Conservation (phyloP, 2,888 invertebrate species). For the Julus scanicus region DNA sequence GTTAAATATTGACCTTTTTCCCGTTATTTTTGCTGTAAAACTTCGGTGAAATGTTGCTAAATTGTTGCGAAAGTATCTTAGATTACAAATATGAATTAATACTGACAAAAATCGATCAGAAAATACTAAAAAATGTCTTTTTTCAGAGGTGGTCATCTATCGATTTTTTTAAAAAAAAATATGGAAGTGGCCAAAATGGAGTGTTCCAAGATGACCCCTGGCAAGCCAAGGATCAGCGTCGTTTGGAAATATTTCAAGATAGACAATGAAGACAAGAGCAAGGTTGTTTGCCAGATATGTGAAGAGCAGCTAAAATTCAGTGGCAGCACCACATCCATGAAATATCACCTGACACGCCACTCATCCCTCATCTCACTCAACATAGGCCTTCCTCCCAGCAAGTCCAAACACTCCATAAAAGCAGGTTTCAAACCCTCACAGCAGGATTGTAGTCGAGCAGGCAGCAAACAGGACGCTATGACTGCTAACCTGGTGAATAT, state of each 20-base stretch:
- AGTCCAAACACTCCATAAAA: background rate
- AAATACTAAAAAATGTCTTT: no score
- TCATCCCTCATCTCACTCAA: conserved; percentile 22
- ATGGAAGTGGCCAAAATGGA: conserved; percentile 23
- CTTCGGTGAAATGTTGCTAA: no score
- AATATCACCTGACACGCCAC: conserved; percentile 46
- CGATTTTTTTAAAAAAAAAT: background rate
- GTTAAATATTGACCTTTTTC: no score
- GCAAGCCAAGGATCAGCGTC: conserved; percentile 34
- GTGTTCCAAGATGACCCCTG: conserved; percentile 40
- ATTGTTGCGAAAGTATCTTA: no score
- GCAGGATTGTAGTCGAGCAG: background rate
- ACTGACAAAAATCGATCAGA: no score
- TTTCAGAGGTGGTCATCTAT: background rate
- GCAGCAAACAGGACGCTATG: conserved; percentile 1
- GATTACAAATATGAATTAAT: no score
- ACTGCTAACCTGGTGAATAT: conserved; percentile 47
- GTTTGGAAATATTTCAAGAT: conserved; percentile 49
- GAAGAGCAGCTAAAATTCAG: conserved; percentile 34
- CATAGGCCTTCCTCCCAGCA: conserved; percentile 46
- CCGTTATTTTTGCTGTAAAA: no score
- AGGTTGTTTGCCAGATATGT: conserved; percentile 42
- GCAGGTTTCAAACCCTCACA: background rate
- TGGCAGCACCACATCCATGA: conserved; percentile 50
- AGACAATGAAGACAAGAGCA: background rate